Evolutionary conservation across 2,888 invertebrate genomes (phyloP).

Genomic region (Troglohyphantes excavatus): DNA sequence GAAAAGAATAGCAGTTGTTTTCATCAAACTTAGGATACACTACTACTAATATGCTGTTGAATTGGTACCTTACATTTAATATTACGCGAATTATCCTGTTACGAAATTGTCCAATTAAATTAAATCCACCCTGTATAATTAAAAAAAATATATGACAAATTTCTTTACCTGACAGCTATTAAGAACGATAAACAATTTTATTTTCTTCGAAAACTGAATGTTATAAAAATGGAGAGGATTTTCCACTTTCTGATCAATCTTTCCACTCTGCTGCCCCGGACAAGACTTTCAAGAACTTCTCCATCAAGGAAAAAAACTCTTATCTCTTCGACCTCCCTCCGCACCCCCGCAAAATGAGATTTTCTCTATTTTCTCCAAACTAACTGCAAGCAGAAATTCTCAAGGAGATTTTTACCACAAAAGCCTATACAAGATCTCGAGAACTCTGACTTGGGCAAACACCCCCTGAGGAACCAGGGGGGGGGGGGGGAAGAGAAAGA

Average conservation of each 20-base stretch:
- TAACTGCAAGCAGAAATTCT: conserved; percentile 22
- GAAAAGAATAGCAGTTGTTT: too few relatives aligned
- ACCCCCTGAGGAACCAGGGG: background rate
- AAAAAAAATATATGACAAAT: too few relatives aligned
- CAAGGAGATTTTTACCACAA: conserved; percentile 25
- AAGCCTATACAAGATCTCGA: conserved; percentile 22
- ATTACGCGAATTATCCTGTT: too few relatives aligned
- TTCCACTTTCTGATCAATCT: background rate
- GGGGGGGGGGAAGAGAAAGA: background rate
- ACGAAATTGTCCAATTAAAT: too few relatives aligned
- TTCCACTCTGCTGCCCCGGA: background rate
- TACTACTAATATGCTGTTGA: too few relatives aligned
- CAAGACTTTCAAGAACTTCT: background rate
- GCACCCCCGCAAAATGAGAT: conserved; percentile 2
- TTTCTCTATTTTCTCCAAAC: conserved; percentile 17
- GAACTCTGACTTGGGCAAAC: conserved; percentile 38
- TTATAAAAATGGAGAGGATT: too few relatives aligned
- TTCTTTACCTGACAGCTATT: too few relatives aligned
- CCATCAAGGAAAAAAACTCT: background rate
- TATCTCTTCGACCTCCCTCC: background rate
- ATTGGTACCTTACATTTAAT: too few relatives aligned
- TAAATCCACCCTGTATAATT: too few relatives aligned
- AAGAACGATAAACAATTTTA: too few relatives aligned
- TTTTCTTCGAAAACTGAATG: too few relatives aligned
- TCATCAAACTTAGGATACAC: too few relatives aligned